phyloP scores from a whole-genome alignment of 1,140 invertebrate species.

The Cherax destructor region DNA sequence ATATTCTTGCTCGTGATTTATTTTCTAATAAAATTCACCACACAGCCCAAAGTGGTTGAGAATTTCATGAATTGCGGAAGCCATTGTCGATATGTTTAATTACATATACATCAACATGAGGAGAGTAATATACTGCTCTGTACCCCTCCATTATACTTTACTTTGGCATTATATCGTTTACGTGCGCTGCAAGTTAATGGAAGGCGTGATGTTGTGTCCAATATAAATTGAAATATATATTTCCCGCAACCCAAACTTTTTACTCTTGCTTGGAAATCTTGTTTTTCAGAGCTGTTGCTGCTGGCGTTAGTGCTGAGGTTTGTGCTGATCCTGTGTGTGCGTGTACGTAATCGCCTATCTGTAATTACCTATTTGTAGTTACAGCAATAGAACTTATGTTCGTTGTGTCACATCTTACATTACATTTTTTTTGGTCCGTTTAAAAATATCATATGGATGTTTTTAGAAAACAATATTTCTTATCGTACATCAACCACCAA shows the following conservation, averaged over 20 bases:
- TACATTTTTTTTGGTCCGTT: too few relatives aligned
- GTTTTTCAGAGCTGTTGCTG: background rate
- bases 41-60: background rate
- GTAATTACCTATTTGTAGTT: too few relatives aligned
- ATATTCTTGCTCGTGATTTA: background rate
- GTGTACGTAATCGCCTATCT: background rate
- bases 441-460: too few relatives aligned
- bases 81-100: conserved; percentile 14
- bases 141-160: background rate
- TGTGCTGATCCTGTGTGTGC: background rate
- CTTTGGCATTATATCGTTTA: background rate
- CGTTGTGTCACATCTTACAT: too few relatives aligned
- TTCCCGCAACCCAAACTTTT: background rate
- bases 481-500: too few relatives aligned
- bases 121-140: background rate
- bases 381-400: too few relatives aligned
- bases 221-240: background rate
- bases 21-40: background rate
- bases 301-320: background rate
- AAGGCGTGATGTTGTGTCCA: background rate
- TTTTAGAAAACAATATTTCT: too few relatives aligned
- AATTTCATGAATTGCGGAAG: conserved; percentile 1
- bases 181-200: background rate
- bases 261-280: background rate
- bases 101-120: background rate